Evolutionary conservation across 2,888 invertebrate species (phyloP), one percentile per base, ranked within the genome.

Genomic region (Phanerotoma sp.): DNA sequence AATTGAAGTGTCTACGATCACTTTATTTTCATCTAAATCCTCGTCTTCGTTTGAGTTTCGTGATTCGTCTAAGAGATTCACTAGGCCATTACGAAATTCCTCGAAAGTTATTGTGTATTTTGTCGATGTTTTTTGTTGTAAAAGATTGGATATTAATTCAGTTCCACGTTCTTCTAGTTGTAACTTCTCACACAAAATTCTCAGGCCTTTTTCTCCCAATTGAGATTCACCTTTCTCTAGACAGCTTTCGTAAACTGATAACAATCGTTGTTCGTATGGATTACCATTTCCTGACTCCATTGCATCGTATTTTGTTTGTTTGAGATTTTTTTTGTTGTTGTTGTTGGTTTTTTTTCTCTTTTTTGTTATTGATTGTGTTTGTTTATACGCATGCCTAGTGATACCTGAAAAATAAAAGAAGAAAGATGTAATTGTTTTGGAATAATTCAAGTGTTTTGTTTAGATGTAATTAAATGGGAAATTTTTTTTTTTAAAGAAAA

Each of bases 191-290:
- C 91, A 91, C 45, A 92, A 80, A 58, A 83, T 83, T 49, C 82
- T 78, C 63, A 91, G 81, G 40, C 89, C 86, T 41, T 82, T 80
- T 66, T 81, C 82, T 71, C 87, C 86, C 62, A 91, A 77, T 67
- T 85, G 83, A 64, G 87, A 87, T 69, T 83, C 81, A 68, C 84
- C 85, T 71, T 86, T 84, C 62, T 82, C 81, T 77, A 90, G 87
- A 79, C 89, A 89, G 71, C 88, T 89, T 75, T 88, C 85, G 73
- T 91, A 92, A 72, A 91, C 89, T 67, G 86, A 84, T 67, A 87
- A 84, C 69, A 91, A 82, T 80, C 91, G 90, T 78, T 88, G 86
- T 77, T 91, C 91, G 73, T 91, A 91, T 40, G 87, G 90, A 80
- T 89, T 88, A 54, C 63, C 67, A 48, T 62, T 68, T 54, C 66